These are phyloP conservation scores for Pollimyrus isidori DNA, from an alignment of 2,113 vertebrate species.

Conservation along the genomic window DNA sequence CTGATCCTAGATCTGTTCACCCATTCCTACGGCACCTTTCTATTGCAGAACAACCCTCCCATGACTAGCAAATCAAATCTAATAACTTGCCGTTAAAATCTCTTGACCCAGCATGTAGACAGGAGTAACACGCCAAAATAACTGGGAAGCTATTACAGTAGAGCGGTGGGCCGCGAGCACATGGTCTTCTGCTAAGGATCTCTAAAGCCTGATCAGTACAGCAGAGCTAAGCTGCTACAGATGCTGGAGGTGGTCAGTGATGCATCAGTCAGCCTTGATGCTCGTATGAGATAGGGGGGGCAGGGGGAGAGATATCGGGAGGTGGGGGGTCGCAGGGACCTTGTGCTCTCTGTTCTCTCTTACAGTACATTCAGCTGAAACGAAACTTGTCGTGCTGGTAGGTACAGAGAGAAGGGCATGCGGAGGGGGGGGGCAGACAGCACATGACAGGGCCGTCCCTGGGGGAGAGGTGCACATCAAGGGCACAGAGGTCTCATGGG, in stretches of 20 bases:
- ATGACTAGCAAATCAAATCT: not conserved
- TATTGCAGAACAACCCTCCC: not conserved
- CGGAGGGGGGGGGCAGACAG: not conserved
- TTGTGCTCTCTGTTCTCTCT: conserved; percentile 30
- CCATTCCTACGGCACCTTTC: not conserved
- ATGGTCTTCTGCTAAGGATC: not conserved
- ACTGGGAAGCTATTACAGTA: not conserved
- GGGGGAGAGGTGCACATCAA: not conserved
- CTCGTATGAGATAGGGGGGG: not conserved
- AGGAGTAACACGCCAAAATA: not conserved
- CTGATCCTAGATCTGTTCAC: not conserved
- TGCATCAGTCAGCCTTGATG: not conserved
- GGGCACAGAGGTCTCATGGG: not conserved
- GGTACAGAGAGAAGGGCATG: not conserved
- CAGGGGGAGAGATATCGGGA: not conserved
- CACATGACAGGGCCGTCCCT: not conserved
- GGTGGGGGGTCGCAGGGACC: not conserved
- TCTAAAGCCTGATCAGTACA: not conserved
- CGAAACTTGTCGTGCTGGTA: conserved; percentile 38
- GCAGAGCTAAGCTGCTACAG: not conserved
- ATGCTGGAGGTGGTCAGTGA: not conserved
- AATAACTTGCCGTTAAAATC: not conserved
- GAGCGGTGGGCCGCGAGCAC: not conserved
- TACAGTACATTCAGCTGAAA: conserved; percentile 51
- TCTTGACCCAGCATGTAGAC: not conserved